A percentile compares a stretch with the other conserved stretches of the same genome.
Conservation (phyloP, 2,797 vertebrate species). For the Otolemur crassicaudatus region DNA sequence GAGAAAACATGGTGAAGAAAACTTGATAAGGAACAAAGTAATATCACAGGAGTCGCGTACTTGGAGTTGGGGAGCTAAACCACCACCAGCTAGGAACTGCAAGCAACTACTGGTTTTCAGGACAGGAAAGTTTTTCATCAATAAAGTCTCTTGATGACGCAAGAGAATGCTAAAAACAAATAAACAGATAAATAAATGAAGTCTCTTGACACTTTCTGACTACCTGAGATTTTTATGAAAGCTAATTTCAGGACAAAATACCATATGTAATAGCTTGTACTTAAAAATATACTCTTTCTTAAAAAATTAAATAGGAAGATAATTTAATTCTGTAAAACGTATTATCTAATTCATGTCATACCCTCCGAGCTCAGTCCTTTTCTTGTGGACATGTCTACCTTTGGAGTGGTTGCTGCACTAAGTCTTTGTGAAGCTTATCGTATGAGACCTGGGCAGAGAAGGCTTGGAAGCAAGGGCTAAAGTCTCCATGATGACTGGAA, state of each 20-base stretch:
- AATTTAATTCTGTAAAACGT: not conserved
- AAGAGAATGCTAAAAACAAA: not conserved
- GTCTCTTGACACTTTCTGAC: not conserved
- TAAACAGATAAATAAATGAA: not conserved
- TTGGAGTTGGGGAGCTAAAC: constrained; percentile 38
- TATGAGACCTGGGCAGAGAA: not conserved
- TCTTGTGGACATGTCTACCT: no score
- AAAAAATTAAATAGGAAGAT: constrained; percentile 12
- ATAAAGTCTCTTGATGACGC: not conserved
- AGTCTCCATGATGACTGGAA: not conserved
- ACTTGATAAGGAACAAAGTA: not conserved
- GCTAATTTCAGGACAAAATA: not conserved
- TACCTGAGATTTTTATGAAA: not conserved
- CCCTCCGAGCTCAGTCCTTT: rapidly evolving
- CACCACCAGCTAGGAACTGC: not conserved
- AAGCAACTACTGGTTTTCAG: not conserved
- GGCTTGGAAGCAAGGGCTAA: not conserved
- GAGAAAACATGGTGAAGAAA: not conserved
- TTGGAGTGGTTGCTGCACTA: not conserved
- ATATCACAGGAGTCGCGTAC: not conserved
- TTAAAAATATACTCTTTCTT: not conserved
- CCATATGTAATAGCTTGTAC: not conserved
- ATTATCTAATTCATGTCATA: not conserved
- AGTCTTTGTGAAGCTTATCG: not conserved
- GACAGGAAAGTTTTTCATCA: not conserved